A percentile compares a stretch with the other conserved stretches of the same genome.
Evolutionary conservation across 2,888 invertebrate species (phyloP).

Genomic region (Patella pellucida): DNA sequence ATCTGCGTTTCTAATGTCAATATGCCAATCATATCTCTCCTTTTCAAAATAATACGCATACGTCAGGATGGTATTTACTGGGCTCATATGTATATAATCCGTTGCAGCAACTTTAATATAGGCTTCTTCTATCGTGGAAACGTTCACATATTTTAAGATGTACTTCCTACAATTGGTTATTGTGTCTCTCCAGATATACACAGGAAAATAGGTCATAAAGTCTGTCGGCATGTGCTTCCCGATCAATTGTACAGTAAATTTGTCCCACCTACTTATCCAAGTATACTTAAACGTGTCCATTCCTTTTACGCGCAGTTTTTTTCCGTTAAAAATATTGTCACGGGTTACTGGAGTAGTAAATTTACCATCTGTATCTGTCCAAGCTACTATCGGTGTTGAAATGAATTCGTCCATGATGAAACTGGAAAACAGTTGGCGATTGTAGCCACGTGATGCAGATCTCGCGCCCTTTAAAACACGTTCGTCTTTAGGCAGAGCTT

Average conservation of each 20-base stretch:
- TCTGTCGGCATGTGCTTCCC: not conserved
- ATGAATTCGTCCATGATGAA: no score
- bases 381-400: no score
- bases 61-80: not conserved
- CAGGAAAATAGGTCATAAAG: not conserved
- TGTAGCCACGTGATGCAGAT: no score
- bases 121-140: not conserved
- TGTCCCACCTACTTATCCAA: not conserved
- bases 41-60: conserved; percentile 1
- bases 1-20: not conserved
- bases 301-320: not conserved
- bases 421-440: no score
- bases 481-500: no score
- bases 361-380: no score
- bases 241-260: not conserved
- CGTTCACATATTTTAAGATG: not conserved
- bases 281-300: not conserved
- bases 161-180: not conserved
- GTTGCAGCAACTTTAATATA: not conserved
- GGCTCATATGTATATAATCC: no score
- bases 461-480: no score
- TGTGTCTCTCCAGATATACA: not conserved
- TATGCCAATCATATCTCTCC: not conserved
- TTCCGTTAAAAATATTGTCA: not conserved
- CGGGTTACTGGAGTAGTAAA: no score